These are phyloP conservation scores for Thrips palmi DNA, from an alignment of 1,140 invertebrate genomes.

Conservation along the genomic window DNA sequence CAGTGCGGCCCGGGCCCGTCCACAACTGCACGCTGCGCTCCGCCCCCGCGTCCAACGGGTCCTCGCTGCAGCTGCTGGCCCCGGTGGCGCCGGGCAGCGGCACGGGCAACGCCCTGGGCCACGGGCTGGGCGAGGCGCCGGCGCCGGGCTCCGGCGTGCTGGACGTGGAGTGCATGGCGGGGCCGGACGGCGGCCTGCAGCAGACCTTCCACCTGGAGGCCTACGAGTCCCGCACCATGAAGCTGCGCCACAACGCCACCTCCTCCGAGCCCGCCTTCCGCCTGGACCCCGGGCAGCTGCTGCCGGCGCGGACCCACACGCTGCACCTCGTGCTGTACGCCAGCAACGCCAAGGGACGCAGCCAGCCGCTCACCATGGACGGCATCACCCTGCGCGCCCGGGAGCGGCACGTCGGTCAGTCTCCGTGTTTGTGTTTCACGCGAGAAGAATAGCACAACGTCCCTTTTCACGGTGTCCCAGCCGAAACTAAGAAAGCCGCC, in stretches of 20 bases:
- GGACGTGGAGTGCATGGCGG: slow-evolving; percentile 44
- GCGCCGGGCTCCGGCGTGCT: slow-evolving; percentile 33
- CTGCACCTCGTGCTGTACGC: slow-evolving; percentile 64
- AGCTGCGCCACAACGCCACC: slow-evolving; percentile 45
- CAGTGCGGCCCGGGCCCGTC: slow-evolving; percentile 58
- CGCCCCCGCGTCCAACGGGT: slow-evolving; percentile 44
- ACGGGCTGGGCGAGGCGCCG: neutral
- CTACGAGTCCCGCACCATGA: slow-evolving; percentile 47
- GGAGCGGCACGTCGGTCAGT: no score
- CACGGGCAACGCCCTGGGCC: slow-evolving; percentile 12
- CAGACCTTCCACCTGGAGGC: slow-evolving; percentile 69
- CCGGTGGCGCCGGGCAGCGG: slow-evolving; percentile 22
- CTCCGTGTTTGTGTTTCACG: no score
- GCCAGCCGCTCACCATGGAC: slow-evolving; percentile 58
- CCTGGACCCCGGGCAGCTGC: slow-evolving; percentile 41
- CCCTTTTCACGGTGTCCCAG: no score
- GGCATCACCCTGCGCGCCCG: slow-evolving; percentile 69
- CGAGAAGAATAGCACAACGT: no score
- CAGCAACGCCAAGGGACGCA: slow-evolving; percentile 69
- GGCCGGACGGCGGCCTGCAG: slow-evolving; percentile 68
- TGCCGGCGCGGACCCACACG: slow-evolving; percentile 35
- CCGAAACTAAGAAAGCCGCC: no score
- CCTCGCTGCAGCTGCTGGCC: slow-evolving; percentile 45
- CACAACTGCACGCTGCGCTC: slow-evolving; percentile 64
- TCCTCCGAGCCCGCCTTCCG: slow-evolving; percentile 43